Evolutionary conservation across 2,888 invertebrate genomes (phyloP), one percentile per base, ranked within the genome.

Genomic region (Trissonchulus sp.): DNA sequence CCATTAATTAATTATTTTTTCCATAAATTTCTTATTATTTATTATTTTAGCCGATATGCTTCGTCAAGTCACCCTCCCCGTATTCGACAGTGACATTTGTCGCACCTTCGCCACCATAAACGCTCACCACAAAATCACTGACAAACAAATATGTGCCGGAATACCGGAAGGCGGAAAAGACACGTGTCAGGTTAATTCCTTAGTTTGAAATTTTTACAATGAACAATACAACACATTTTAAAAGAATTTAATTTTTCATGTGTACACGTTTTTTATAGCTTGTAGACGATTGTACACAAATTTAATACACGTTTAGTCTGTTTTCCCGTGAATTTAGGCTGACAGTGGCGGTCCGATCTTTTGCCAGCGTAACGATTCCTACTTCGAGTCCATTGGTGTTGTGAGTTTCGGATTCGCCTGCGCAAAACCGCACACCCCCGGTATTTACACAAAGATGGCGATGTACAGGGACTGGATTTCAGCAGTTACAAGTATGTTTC

Each of bases 101-200:
- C 74, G 65, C 18, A 28, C 23, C 8, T 74, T 74, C 31, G 31
- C 74, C 8, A 69, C 74, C 18, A 63, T 74, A 2, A 74, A 74
- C 31, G 31, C 33, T 2, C 18, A 74, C 18, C 3, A 36, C 23
- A 74, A 74, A 68, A 71, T 74, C 23, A 65, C 18, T 2, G 74
- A 74, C 36, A 28, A 18, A 2, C 74, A 74, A 35, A 74, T 74
- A 31, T 28, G 31, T 30, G 73, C 73, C 35, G 73, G 73, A 48
- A 72, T 72, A 65, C 60, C 73, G n/a, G 73, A 72, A 72, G 73
- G 73, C 73, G 73, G 73, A 3, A 37, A 60, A 60, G 73, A 72
- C 60, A 72, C 60, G 2, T 72, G 73, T 60, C 73, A 72, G 60
- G 73, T 72, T 31, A 65, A 8, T 65, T 65, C n/a, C n/a, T n/a